Evolutionary conservation across 1,140 invertebrate genomes (phyloP).

Genomic region (Ceratosolen solmsi): DNA sequence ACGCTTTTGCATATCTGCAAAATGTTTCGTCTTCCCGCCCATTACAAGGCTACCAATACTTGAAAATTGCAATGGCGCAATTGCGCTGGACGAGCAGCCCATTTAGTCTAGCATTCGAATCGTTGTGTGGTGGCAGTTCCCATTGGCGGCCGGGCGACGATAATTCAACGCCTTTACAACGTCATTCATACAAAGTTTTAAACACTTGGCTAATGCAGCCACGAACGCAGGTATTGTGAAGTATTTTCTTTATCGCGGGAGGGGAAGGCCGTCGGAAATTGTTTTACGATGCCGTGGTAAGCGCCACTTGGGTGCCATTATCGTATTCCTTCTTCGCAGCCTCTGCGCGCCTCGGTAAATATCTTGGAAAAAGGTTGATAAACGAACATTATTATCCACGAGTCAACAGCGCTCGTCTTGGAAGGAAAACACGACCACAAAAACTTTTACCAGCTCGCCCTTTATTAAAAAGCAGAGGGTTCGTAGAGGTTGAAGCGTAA

Average conservation of each 20-base stretch:
- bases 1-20: too few species aligned
- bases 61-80: too few species aligned
- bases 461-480: background rate
- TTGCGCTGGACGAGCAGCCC: too few species aligned
- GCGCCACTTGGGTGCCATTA: background rate
- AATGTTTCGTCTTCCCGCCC: too few species aligned
- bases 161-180: too few species aligned
- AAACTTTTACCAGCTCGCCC: background rate
- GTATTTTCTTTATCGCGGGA: background rate
- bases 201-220: background rate
- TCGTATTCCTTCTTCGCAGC: background rate
- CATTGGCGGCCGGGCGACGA: too few species aligned
- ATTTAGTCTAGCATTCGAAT: too few species aligned
- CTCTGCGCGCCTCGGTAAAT: background rate
- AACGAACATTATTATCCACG: background rate
- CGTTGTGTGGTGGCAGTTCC: too few species aligned
- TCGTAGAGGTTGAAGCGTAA: too few species aligned
- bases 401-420: background rate
- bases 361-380: background rate
- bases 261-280: background rate
- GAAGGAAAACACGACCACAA: background rate
- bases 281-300: background rate
- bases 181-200: too few species aligned
- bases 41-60: too few species aligned
- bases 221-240: background rate